Evolutionary conservation across 1,140 invertebrate species (phyloP).

Genomic region (Stegodyphus mimosarum): DNA sequence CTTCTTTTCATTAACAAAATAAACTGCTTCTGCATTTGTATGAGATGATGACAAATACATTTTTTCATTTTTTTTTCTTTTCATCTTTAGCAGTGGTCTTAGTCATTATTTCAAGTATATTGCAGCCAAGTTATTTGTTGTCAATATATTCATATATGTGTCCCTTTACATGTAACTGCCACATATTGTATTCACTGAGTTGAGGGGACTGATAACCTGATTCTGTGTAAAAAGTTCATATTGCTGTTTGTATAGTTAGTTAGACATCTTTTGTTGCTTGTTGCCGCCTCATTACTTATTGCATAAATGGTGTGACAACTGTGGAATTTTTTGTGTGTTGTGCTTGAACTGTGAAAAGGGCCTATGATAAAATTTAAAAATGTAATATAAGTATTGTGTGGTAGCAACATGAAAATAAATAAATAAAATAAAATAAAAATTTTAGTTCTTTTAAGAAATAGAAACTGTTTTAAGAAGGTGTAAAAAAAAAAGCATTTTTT

Average conservation of each 20-base stretch:
- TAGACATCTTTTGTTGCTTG: conserved; percentile 42
- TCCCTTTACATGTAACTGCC: conserved; percentile 29
- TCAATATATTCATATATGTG: neutral
- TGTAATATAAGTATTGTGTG: conserved; percentile 39
- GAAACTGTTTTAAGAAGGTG: conserved; percentile 17
- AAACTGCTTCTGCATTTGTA: neutral
- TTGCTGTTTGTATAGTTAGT: conserved; percentile 52
- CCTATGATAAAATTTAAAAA: neutral
- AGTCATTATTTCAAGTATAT: conserved; percentile 48
- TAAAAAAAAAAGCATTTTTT: conserved; percentile 31
- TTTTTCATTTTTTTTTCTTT: neutral
- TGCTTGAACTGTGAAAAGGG: neutral
- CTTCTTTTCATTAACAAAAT: neutral
- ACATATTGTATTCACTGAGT: conserved; percentile 15
- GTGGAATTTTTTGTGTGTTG: conserved; percentile 34
- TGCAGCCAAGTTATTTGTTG: conserved; percentile 6
- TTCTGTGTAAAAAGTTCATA: conserved; percentile 39
- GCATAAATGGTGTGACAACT: conserved; percentile 43
- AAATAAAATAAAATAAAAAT: neutral
- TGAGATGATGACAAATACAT: neutral
- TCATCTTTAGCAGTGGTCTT: conserved; percentile 38
- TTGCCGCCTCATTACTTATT: conserved; percentile 49
- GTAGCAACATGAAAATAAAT: conserved; percentile 24
- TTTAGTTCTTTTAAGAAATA: conserved; percentile 43
- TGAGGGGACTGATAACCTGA: conserved; percentile 33